Evolutionary conservation across 2,113 vertebrate genomes (phyloP).

Genomic region (Oreochromis spilurus): DNA sequence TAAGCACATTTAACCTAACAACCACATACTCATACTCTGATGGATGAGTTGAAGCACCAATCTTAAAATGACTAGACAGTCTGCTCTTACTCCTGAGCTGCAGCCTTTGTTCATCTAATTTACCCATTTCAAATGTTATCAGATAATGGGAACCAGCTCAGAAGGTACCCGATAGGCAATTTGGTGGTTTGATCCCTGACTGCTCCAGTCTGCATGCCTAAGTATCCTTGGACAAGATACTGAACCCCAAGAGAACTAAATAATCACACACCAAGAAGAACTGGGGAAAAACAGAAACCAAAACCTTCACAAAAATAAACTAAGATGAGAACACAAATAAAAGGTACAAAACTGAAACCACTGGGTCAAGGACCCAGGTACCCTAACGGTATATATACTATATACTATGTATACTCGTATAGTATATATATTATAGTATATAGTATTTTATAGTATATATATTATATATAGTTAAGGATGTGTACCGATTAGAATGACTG

Average conservation of each 20-base stretch:
- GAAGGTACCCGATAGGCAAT: neutral
- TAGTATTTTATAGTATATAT: neutral
- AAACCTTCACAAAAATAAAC: no score
- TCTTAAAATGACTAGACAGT: neutral
- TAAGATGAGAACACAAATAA: no score
- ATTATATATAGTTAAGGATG: neutral
- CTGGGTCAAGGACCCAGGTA: no score
- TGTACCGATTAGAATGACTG: neutral
- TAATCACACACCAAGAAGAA: no score
- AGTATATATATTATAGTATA: no score
- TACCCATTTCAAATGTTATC: neutral
- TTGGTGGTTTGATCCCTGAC: neutral
- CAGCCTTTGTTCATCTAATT: neutral
- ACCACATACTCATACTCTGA: neutral
- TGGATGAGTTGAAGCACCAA: neutral
- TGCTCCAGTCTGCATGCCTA: accelerated
- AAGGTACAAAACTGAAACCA: no score
- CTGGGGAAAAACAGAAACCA: no score
- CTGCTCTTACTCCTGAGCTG: neutral
- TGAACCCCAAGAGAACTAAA: neutral
- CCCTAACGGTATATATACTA: no score
- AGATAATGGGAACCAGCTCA: neutral
- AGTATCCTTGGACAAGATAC: neutral
- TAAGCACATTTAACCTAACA: neutral
- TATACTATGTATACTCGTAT: no score